Base-by-base conservation (phyloP, 2,113 vertebrate genomes). In the Hemicordylus capensis region DNA sequence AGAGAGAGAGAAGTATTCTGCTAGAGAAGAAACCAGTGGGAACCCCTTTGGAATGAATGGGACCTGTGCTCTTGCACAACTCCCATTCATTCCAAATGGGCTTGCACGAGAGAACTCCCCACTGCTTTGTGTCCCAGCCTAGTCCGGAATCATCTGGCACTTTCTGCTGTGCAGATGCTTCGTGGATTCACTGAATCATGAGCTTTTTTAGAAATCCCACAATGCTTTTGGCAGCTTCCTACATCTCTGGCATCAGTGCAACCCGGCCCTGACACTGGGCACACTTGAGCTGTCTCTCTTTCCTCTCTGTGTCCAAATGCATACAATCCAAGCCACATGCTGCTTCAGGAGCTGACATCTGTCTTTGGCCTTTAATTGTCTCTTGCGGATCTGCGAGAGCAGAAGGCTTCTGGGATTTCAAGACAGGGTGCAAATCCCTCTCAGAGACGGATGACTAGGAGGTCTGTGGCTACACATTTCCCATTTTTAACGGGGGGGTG, bases 281-380 rank as follows among this genome's bases (percentile, higher is more conserved):
- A 51, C 12, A 14, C 4, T 54, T 10, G 51, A 54, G 51, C 76
- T 4, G 22, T 75, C 86, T 81, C 4, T 2, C 83, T 87, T 67
- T 54, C 77, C 67, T 87, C 26, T 0, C 84, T 24, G 75, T 39
- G 74, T 61, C 79, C 89, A 87, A 63, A 79, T 58, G 46, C 17
- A 37, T 80, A 75, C 31, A 51, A 31, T 74, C 84, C 83, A 42
- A 1, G 0, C 42, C 24, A 83, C 90, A 83, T 88, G 84, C 87
- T 78, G 86, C 82, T 72, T 0, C 0, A 24, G 72, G 46, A 86
- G 85, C 80, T 0, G 1, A 89, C 83, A 54, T 90, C 88, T 89
- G 82, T 86, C 91, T 90, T 91, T 87, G 84, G 91, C 88, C 74
- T 93, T 90, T 91, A 84, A 89, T 89, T 92, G 76, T 76, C 51